Base-by-base conservation (phyloP, 2,113 vertebrate species). In the Noturus placidus region DNA sequence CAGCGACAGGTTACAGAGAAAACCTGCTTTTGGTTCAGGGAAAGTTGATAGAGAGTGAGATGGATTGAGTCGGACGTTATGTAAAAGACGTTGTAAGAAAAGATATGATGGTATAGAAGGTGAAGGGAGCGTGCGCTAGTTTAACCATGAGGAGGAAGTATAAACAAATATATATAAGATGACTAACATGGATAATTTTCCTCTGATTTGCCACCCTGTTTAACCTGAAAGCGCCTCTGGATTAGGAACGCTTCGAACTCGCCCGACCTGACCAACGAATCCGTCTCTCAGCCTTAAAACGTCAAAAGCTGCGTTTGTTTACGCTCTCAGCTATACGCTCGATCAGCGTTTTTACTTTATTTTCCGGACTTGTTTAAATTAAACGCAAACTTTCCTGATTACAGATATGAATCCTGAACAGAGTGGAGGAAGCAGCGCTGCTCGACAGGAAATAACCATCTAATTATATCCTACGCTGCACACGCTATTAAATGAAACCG, bases 391-490 rank as follows among this genome's bases (percentile, higher is more conserved):
- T 46, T 38, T 13, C 4, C 22, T 76, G 72, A 76, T 76, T 50
- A 76, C 9, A 76, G 72, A 76, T 76, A 25, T 25, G 72, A 76
- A 46, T 76, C 38, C 38, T 50, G 72, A 72, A 22, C 70, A 42
- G 70, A 72, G 7, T 72, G 20, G 33, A 27, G 38, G 13, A 76
- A 46, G 72, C 42, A 2, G 22, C 22, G 22, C 22, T 5, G 72
- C 72, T 76, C 72, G 20, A 76, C 72, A 76, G 38, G 38, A 76
- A 76, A 76, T 46, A 76, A 46, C 38, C 38, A 76, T 25, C 72
- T 76, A 25, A 76, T 46, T 76, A 72, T 76, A 76, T 27, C 42
- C 35, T 14, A 76, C 72, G 11, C 42, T 76, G 72, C 72, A 76
- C 42, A 50, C 42, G 72, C 35, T 42, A 50, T 76, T 76, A 50